These are phyloP conservation scores for Setophaga petechia DNA, from an alignment of 2,113 vertebrate genomes.

Conservation along the genomic window DNA sequence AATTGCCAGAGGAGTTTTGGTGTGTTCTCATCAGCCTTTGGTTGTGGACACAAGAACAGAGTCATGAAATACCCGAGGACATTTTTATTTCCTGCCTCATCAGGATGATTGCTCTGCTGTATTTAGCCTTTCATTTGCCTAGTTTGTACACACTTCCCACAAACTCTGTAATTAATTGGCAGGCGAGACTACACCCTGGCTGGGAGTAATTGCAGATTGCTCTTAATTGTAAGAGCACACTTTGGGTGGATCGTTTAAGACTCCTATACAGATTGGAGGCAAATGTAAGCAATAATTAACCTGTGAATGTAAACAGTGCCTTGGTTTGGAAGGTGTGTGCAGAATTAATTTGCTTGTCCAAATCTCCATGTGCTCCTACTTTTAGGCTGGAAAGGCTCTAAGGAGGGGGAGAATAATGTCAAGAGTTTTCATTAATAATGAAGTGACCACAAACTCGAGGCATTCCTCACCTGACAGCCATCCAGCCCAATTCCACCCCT, in stretches of 20 bases:
- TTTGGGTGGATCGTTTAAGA: background rate
- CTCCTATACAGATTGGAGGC: background rate
- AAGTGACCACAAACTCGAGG: background rate
- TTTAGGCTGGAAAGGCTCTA: background rate
- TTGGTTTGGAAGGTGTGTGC: background rate
- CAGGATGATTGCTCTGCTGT: background rate
- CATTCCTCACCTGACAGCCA: background rate
- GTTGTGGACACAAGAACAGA: background rate
- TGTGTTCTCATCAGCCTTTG: background rate
- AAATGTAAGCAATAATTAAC: conserved; percentile 15
- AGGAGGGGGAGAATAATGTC: background rate
- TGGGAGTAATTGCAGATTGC: conserved; percentile 32
- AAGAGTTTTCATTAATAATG: background rate
- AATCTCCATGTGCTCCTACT: accelerated
- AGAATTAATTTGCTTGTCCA: background rate
- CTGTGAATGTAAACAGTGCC: background rate
- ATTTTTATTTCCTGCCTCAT: conserved; percentile 11
- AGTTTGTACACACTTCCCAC: background rate
- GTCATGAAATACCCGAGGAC: background rate
- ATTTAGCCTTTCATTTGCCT: background rate
- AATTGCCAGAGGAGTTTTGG: background rate
- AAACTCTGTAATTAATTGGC: conserved; percentile 22
- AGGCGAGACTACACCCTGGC: background rate
- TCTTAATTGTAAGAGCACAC: background rate
- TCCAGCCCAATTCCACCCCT: background rate